Evolutionary conservation across 2,113 vertebrate genomes (phyloP), one percentile per base, ranked within the genome.

Genomic region (Chlamydotis undulata): DNA sequence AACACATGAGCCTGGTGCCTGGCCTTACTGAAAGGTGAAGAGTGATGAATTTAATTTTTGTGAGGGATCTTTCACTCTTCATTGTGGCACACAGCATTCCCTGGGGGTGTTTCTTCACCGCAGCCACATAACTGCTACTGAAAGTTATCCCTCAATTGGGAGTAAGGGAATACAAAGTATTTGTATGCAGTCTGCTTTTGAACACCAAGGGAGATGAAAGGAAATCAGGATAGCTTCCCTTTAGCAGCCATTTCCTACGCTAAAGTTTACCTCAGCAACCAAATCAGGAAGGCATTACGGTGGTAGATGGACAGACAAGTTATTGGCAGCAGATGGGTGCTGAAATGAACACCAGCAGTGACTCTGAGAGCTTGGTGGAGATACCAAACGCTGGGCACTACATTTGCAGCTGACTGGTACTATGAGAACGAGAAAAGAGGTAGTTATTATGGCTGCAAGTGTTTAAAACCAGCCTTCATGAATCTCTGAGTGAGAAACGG

Each of bases 41-140:
- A 95, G 64, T 60, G 80, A 94, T 60, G 89, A 81, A 79, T 83
- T 83, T 78, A 77, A 78, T 55, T 93, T 93, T 61, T n/a, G 25
- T 67, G 80, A 75, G 53, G 61, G 63, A 83, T 87, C 50, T 71
- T 89, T 85, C 76, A 74, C 57, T 92, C 79, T 91, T 0, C 1
- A 49, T 35, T 56, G 82, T 78, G 80, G 77, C 83, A 75, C 55
- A 43, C 7, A 43, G 59, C 71, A n/a, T 84, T 95, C 80, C 87
- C 64, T 67, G 25, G 37, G 65, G 22, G 8, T 33, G n/a, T 47
- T 95, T 87, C 70, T 96, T 90, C 61, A 73, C 67, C 31, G 7
- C 79, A 91, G 59, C 28, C 67, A 85, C 25, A 4, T 71, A 92
- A 31, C 80, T 69, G 81, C 74, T 78, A 80, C 83, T 73, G 78